Percentiles rank a stretch among this genome's conserved stretches.
Conservation (phyloP, 2,797 vertebrate genomes). For the Poeciliopsis paucimaculata region DNA sequence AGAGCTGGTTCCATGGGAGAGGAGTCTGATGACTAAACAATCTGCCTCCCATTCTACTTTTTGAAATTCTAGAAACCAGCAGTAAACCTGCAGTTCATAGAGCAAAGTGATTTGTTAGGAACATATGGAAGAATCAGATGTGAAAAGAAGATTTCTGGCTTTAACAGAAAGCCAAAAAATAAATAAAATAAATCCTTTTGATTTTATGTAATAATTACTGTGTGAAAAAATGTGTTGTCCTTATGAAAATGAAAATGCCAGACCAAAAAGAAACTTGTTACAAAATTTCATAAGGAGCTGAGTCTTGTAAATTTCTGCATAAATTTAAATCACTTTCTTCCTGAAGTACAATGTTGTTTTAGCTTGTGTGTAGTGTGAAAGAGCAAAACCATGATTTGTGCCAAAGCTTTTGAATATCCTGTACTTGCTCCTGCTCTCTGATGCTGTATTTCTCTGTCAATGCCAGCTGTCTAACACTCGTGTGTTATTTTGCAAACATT, state of each 20-base stretch:
- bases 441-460: conserved; percentile 34
- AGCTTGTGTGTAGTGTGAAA: not conserved
- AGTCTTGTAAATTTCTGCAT: not conserved
- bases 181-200: not conserved
- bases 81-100: no score
- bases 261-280: not conserved
- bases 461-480: conserved; percentile 44
- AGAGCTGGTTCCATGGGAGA: no score
- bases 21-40: no score
- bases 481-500: conserved; percentile 48
- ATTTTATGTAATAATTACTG: not conserved
- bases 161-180: no score
- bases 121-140: no score
- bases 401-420: conserved; percentile 30
- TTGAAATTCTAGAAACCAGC: no score
- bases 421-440: conserved; percentile 37
- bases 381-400: conserved; percentile 1
- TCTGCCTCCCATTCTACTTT: no score
- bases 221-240: not conserved
- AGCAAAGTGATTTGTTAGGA: no score
- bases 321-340: not conserved
- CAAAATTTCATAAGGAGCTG: not conserved
- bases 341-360: conserved; percentile 3
- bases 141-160: no score
- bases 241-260: not conserved